Percentiles rank a stretch among this genome's conserved stretches.
Conservation (phyloP, 2,888 invertebrate genomes). For the Diaphora mendica region DNA sequence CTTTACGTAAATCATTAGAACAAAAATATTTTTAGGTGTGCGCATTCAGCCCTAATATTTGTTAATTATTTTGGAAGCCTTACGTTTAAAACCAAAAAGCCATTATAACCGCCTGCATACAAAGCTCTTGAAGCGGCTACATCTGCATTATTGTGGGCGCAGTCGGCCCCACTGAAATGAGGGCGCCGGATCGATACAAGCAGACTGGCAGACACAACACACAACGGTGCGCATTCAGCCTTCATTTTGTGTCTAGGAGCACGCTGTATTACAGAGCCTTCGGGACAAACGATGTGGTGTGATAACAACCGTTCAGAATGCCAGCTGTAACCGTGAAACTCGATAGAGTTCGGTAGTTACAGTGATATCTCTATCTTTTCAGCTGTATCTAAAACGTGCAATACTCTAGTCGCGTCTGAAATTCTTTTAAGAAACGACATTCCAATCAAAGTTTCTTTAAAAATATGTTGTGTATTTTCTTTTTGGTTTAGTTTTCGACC, state of each 20-base stretch:
- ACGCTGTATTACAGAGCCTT: constrained; percentile 27
- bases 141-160: constrained; percentile 69
- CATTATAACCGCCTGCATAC: constrained; percentile 50
- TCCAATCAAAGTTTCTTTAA: constrained; percentile 25
- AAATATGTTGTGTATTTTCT: constrained; percentile 38
- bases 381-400: constrained; percentile 35
- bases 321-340: constrained; percentile 27
- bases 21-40: no score
- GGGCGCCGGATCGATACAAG: constrained; percentile 86
- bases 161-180: constrained; percentile 77
- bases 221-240: constrained; percentile 42
- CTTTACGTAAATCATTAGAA: neutral
- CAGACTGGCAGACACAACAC: constrained; percentile 83
- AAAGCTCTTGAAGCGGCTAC: constrained; percentile 65
- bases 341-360: neutral
- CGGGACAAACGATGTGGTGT: constrained; percentile 31
- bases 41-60: no score
- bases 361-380: neutral
- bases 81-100: constrained; percentile 28
- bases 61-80: neutral
- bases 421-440: constrained; percentile 31
- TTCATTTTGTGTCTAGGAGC: constrained; percentile 41
- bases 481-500: neutral
- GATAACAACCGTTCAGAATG: constrained; percentile 37
- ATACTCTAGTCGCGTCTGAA: constrained; percentile 24